phyloP scores from a whole-genome alignment of 2,113 vertebrate genomes.

The Rhinoderma darwinii region DNA sequence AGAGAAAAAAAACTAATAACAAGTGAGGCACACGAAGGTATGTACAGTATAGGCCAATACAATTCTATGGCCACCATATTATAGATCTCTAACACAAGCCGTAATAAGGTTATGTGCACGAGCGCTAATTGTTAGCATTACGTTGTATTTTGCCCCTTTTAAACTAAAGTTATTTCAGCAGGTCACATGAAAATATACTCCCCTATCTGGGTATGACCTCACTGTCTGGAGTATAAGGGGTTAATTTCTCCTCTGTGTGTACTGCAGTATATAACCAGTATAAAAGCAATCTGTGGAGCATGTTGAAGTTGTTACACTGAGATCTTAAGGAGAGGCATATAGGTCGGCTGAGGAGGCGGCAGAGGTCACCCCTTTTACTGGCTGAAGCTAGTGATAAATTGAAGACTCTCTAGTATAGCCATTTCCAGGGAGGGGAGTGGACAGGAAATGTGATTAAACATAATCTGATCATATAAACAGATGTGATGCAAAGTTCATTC shows the following conservation, averaged over 20 bases:
- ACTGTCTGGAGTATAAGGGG: background rate
- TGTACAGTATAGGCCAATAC: too few species aligned
- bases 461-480: constrained; percentile 55
- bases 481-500: constrained; percentile 52
- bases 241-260: background rate
- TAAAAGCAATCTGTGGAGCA: constrained; percentile 23
- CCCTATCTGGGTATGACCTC: background rate
- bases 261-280: background rate
- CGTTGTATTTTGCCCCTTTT: too few species aligned
- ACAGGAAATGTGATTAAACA: constrained; percentile 53
- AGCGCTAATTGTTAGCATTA: too few species aligned
- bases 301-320: constrained; percentile 22
- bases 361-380: constrained; percentile 24
- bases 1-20: too few species aligned
- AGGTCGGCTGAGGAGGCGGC: constrained; percentile 39
- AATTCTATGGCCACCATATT: too few species aligned
- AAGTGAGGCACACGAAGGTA: too few species aligned
- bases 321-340: constrained; percentile 39
- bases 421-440: constrained; percentile 54
- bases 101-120: too few species aligned
- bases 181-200: background rate
- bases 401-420: constrained; percentile 33
- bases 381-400: constrained; percentile 30
- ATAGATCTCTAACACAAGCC: too few species aligned
- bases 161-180: too few species aligned